A percentile compares a stretch with the other conserved stretches of the same genome.
Conservation (phyloP, 1,140 invertebrate species). For the Eriosoma lanigerum region DNA sequence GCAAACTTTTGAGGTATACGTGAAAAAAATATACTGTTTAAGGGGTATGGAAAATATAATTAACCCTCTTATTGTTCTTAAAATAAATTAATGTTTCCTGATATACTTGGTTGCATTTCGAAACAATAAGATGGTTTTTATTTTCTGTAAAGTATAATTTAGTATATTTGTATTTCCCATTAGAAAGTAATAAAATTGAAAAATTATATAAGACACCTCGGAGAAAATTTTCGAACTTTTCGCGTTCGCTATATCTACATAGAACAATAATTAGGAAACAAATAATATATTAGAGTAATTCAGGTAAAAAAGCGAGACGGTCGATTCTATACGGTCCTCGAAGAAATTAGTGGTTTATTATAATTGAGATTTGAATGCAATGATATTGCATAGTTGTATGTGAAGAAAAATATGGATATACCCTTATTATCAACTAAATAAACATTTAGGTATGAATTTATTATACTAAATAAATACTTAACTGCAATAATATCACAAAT, state of each 20-base stretch:
- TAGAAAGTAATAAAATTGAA: conserved; percentile 25
- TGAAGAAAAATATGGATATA: neutral
- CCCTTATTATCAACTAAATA: conserved; percentile 26
- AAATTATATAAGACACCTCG: neutral
- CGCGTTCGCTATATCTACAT: neutral
- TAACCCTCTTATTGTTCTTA: conserved; percentile 27
- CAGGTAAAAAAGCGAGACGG: too few relatives aligned
- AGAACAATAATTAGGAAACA: neutral
- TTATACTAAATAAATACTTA: too few relatives aligned
- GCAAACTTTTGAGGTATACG: neutral
- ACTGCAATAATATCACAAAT: neutral
- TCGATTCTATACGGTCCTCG: too few relatives aligned
- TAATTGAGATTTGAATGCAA: too few relatives aligned
- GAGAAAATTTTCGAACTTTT: neutral
- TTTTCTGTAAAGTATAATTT: neutral
- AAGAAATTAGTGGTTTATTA: too few relatives aligned
- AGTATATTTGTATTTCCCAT: conserved; percentile 2
- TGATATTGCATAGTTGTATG: neutral
- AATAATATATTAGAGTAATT: too few relatives aligned
- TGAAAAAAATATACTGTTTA: neutral
- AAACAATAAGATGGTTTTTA: conserved; percentile 6
- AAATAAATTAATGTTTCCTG: conserved; percentile 3
- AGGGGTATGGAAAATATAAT: conserved; percentile 17
- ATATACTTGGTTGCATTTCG: neutral
- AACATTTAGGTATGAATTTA: too few relatives aligned